These are phyloP conservation scores for Coronaproctus castanopsis DNA, from an alignment of 2,888 invertebrate genomes.

Conservation along the genomic window DNA sequence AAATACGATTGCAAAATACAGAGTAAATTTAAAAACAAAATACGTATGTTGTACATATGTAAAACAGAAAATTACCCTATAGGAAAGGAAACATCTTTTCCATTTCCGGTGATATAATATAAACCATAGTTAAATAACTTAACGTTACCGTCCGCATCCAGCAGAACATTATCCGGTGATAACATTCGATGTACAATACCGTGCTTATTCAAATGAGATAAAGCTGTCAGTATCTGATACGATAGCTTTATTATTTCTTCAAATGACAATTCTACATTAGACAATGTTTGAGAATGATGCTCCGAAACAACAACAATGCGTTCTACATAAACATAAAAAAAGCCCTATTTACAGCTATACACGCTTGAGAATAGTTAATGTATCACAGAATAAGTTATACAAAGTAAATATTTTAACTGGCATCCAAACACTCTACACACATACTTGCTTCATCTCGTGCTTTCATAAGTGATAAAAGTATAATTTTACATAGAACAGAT, in stretches of 20 bases:
- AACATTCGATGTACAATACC: constrained; percentile 61
- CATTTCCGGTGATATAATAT: constrained; percentile 72
- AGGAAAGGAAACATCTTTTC: constrained; percentile 74
- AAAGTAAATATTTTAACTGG: too few species aligned
- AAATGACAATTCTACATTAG: constrained; percentile 30
- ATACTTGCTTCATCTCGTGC: too few species aligned
- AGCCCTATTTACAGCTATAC: too few species aligned
- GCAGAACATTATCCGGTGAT: constrained; percentile 58
- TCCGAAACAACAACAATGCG: constrained; percentile 65
- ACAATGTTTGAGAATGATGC: constrained; percentile 44
- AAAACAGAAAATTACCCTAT: constrained; percentile 42
- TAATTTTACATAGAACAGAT: too few species aligned
- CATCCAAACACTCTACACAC: too few species aligned
- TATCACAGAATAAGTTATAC: too few species aligned
- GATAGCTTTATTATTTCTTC: constrained; percentile 42
- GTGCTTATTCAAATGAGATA: constrained; percentile 48
- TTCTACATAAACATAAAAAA: constrained; percentile 33
- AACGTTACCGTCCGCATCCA: constrained; percentile 47
- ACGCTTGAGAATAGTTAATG: too few species aligned
- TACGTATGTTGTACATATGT: constrained; percentile 2
- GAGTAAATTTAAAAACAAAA: not conserved
- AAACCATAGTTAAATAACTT: constrained; percentile 87
- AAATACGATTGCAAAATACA: not conserved
- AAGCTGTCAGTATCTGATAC: constrained; percentile 48
- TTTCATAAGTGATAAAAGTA: too few species aligned